phyloP scores from a whole-genome alignment of 2,888 invertebrate genomes.

The Parelbella ahira region DNA sequence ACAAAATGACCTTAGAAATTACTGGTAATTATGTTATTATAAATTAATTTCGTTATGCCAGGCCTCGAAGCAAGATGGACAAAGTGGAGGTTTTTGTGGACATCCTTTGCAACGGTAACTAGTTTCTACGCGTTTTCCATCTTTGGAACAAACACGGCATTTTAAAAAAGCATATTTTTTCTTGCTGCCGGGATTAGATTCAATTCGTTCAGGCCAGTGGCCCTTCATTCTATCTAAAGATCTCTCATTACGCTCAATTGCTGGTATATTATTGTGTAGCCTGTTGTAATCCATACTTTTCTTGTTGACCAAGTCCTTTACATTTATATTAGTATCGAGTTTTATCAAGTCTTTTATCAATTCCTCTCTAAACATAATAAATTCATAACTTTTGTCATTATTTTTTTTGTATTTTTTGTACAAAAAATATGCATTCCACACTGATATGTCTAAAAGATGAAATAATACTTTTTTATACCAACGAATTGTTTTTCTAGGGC shows the following conservation, averaged over 20 bases:
- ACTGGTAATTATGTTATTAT: no score
- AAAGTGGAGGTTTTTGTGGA: conserved; percentile 28
- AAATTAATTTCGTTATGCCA: no score
- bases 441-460: conserved; percentile 37
- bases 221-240: no score
- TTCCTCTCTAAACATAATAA: conserved; percentile 21
- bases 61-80: conserved; percentile 30
- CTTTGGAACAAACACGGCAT: conserved; percentile 31
- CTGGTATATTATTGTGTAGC: no score
- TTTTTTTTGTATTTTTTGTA: conserved; percentile 26
- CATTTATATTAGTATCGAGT: conserved; percentile 20
- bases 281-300: no score
- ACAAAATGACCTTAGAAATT: no score
- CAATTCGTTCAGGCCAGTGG: conserved; percentile 31
- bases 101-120: conserved; percentile 30
- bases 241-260: no score
- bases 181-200: conserved; percentile 19
- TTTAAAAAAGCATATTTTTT: conserved; percentile 29
- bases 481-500: conserved; percentile 38
- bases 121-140: conserved; percentile 28
- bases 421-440: conserved; percentile 36
- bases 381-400: conserved; percentile 25
- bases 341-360: conserved; percentile 25
- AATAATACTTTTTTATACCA: conserved; percentile 44
- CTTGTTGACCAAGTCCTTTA: conserved; percentile 26